These are phyloP conservation scores for Merops nubicus DNA, from an alignment of 2,113 vertebrate genomes.

Conservation along the genomic window DNA sequence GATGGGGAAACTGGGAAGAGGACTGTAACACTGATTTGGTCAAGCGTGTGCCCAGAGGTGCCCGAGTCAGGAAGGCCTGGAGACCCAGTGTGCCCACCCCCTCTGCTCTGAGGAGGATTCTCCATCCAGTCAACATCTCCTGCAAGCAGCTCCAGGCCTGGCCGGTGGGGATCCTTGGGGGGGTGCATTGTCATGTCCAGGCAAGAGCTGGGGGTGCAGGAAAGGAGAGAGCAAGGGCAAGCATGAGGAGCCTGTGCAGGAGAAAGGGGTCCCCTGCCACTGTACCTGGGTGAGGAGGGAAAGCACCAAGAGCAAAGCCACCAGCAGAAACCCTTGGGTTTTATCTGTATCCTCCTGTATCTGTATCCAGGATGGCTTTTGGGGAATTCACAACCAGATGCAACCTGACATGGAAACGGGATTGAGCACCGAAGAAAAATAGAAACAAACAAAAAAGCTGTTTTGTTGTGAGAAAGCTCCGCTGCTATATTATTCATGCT, in stretches of 20 bases:
- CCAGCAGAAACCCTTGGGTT: neutral
- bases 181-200: neutral
- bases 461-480: neutral
- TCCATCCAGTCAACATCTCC: rapidly evolving
- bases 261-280: neutral
- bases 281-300: rapidly evolving
- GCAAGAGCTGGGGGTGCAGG: neutral
- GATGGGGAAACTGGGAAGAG: neutral
- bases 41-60: rapidly evolving
- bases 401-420: neutral
- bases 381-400: neutral
- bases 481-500: neutral
- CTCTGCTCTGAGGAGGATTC: neutral
- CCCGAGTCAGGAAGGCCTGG: neutral
- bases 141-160: neutral
- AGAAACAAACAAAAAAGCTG: neutral
- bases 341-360: no score
- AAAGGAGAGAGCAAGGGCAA: neutral
- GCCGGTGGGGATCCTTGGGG: neutral
- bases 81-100: neutral
- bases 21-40: neutral
- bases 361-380: neutral
- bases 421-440: neutral
- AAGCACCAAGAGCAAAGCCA: rapidly evolving
- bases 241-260: rapidly evolving